Conservation (phyloP, 2,888 invertebrate genomes). For the Pycnomerus fuliginosus region DNA sequence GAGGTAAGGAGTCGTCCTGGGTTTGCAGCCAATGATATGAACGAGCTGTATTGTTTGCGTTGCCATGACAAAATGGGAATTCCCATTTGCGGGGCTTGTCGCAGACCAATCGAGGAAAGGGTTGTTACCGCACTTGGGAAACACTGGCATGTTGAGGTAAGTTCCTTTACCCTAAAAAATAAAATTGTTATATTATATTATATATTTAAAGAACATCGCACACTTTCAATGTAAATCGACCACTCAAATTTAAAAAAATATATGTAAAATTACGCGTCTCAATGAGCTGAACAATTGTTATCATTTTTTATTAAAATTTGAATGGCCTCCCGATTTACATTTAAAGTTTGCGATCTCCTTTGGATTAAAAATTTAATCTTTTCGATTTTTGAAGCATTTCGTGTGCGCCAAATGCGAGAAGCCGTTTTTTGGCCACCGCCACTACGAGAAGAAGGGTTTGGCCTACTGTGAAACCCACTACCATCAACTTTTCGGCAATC, state of each 20-base stretch:
- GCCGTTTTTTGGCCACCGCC: slow-evolving; percentile 97
- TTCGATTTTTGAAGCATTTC: slow-evolving; percentile 82
- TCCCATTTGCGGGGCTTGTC: slow-evolving; percentile 99
- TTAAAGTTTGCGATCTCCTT: too few relatives aligned
- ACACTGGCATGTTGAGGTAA: slow-evolving; percentile 96
- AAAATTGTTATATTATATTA: too few relatives aligned
- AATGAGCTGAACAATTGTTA: too few relatives aligned
- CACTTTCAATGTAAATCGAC: too few relatives aligned
- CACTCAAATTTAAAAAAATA: too few relatives aligned
- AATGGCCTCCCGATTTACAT: too few relatives aligned
- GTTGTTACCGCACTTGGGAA: slow-evolving; percentile 98
- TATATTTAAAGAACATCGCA: too few relatives aligned
- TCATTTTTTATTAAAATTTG: too few relatives aligned
- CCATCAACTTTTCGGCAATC: slow-evolving; percentile 97
- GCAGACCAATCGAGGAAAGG: slow-evolving; percentile 97
- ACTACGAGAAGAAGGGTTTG: slow-evolving; percentile 97
- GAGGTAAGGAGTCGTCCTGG: slow-evolving; percentile 92
- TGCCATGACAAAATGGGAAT: slow-evolving; percentile 99
- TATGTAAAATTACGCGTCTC: too few relatives aligned
- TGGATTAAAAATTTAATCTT: too few relatives aligned
- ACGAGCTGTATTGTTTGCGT: slow-evolving; percentile 94
- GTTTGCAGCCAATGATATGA: slow-evolving; percentile 87
- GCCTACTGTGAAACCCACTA: slow-evolving; percentile 99
- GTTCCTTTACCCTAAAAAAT: too few relatives aligned
- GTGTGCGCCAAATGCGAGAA: slow-evolving; percentile 99